Base-by-base conservation (phyloP, 2,888 invertebrate species). In the Sminthurides aquaticus region DNA sequence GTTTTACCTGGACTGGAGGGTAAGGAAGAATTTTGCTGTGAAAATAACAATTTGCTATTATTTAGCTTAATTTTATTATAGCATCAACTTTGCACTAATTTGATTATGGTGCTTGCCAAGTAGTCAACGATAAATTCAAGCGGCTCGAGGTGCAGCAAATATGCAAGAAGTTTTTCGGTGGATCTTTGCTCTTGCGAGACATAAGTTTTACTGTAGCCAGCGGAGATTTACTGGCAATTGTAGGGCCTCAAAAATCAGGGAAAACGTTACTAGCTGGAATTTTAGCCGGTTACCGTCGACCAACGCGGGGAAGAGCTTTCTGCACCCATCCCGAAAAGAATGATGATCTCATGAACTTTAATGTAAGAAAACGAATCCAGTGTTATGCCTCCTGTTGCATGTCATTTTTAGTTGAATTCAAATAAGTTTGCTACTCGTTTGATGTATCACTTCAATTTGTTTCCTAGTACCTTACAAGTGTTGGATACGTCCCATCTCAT, bases 221-320 rank as follows among this genome's bases (percentile, higher is more conserved):
- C 3, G 62, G 62, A 11, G 49, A 63, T 18, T 57, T 63, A 5
- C 2, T 63, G 1, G 57, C 8, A 2, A 63, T 63, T 28, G 62
- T 63, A 1, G 62, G 62, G 5, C 62, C 62, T 1, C n/a, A 25
- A 15, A 63, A 57, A 28, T 49, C 57, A 2, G 48, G 57, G 11
- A 63, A 63, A 57, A 63, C 62, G 1, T 25, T 57, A 20, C 29
- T 63, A 1, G n/a, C 48, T 15, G 26, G 57, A 2, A 49, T 57
- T 29, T 22, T 63, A 5, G 25, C 56, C 1, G 25, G 62, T 2
- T 26, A 56, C 26, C 3, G 15, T 3, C 56, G 18, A 20, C 49
- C 24, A 28, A 57, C 49, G 1, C 8, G 25, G 3, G 62, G 62
- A 3, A 48, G 49, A 5, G 26, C 54, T 26, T 63, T 63, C 28